These are phyloP conservation scores for Tetraneura akinire DNA, from an alignment of 1,140 invertebrate genomes.

Conservation along the genomic window DNA sequence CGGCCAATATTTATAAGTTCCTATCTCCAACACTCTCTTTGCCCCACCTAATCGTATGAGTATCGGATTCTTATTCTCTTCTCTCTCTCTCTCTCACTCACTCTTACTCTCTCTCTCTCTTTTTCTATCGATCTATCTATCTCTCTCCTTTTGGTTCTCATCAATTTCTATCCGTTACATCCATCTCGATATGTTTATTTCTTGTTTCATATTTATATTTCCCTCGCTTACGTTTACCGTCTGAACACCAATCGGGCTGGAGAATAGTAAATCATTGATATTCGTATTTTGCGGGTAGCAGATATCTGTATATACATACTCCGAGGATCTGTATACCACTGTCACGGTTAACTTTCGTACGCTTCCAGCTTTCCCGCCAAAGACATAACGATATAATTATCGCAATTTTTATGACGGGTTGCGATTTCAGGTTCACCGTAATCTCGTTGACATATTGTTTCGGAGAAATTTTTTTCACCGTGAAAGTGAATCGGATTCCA, in stretches of 20 bases:
- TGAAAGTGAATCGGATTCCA: constrained; percentile 42
- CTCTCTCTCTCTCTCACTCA: neutral
- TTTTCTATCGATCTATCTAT: neutral
- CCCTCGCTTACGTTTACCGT: no score
- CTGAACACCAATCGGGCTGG: no score
- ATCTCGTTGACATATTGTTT: constrained; percentile 31
- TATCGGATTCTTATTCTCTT: neutral
- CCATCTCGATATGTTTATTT: no score
- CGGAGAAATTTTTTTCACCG: constrained; percentile 28
- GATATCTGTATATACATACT: no score
- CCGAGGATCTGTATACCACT: neutral
- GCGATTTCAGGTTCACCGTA: constrained; percentile 11
- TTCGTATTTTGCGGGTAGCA: neutral
- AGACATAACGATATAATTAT: constrained; percentile 10
- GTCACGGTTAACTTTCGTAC: neutral
- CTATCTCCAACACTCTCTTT: constrained; percentile 28
- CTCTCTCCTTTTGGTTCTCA: no score
- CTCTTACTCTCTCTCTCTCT: neutral
- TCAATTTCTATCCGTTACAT: no score
- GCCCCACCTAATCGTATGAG: neutral
- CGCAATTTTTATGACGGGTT: constrained; percentile 8
- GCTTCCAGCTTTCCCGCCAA: constrained; percentile 20
- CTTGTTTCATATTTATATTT: no score
- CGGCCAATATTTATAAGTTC: constrained; percentile 50
- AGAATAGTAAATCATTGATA: constrained; percentile 5